A percentile compares a stretch with the other conserved stretches of the same genome.
Conservation (phyloP, 2,113 vertebrate species). For the Mobula birostris region DNA sequence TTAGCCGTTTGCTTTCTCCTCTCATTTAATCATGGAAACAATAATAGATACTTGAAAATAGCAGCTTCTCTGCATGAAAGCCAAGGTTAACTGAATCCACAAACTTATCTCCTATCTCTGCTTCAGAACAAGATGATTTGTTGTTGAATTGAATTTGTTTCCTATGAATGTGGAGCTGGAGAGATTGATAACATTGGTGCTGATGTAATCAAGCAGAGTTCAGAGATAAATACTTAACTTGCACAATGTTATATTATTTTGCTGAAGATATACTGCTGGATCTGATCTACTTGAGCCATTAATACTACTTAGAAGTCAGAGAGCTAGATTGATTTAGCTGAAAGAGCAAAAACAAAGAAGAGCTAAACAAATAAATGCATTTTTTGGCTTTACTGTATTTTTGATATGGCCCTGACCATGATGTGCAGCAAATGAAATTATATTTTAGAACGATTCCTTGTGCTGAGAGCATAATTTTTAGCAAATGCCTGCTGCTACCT, state of each 20-base stretch:
- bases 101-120: not conserved
- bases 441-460: not conserved
- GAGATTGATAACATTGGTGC: not conserved
- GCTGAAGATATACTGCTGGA: not conserved
- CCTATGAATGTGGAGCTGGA: not conserved
- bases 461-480: not conserved
- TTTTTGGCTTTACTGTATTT: not conserved
- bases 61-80: not conserved
- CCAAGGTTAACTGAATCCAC: not conserved
- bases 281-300: not conserved
- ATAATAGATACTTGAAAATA: not conserved
- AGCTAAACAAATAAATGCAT: constrained; percentile 2
- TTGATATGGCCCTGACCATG: not conserved
- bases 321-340: constrained; percentile 15
- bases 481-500: not conserved
- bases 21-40: too few relatives aligned
- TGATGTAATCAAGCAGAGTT: not conserved
- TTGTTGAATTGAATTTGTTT: not conserved
- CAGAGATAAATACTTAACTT: constrained; percentile 14
- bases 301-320: not conserved
- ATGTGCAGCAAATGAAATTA: constrained; percentile 4
- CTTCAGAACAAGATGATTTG: not conserved
- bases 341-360: not conserved
- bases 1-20: not conserved
- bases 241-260: constrained; percentile 19